Evolutionary conservation across 2,888 invertebrate genomes (phyloP).

Genomic region (Imbricaverruca yamaguchii): DNA sequence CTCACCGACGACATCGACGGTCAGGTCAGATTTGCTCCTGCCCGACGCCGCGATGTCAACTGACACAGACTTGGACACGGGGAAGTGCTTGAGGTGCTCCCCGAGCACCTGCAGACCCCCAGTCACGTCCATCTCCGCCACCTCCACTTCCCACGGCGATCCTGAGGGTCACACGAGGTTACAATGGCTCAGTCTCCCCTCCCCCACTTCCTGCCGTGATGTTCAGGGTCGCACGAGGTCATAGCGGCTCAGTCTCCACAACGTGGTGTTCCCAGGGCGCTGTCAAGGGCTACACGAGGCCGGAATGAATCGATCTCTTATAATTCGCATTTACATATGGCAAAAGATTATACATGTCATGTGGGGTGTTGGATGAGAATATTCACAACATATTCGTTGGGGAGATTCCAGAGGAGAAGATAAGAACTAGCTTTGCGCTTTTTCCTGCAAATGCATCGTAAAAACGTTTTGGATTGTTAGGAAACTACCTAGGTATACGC

Average conservation of each 20-base stretch:
- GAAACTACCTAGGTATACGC: too few species aligned
- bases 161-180: conserved; percentile 48
- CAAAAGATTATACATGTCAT: too few species aligned
- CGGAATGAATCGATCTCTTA: too few species aligned
- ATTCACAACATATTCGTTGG: too few species aligned
- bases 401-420: too few species aligned
- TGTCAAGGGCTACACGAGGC: conserved; percentile 48
- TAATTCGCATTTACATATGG: too few species aligned
- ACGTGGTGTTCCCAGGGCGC: conserved; percentile 92
- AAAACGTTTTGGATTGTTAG: too few species aligned
- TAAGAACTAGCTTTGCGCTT: too few species aligned
- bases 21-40: conserved; percentile 49
- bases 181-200: conserved; percentile 47
- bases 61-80: conserved; percentile 78
- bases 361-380: too few species aligned
- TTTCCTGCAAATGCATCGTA: too few species aligned
- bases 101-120: conserved; percentile 50
- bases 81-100: conserved; percentile 80
- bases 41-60: conserved; percentile 75
- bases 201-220: conserved; percentile 89
- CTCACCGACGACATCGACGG: conserved; percentile 51
- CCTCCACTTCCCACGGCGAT: conserved; percentile 89
- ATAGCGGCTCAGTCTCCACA: conserved; percentile 46
- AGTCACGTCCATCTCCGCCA: conserved; percentile 57
- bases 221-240: conserved; percentile 48